phyloP scores from a whole-genome alignment of 2,113 vertebrate genomes.

The Hippocampus guttulatus region DNA sequence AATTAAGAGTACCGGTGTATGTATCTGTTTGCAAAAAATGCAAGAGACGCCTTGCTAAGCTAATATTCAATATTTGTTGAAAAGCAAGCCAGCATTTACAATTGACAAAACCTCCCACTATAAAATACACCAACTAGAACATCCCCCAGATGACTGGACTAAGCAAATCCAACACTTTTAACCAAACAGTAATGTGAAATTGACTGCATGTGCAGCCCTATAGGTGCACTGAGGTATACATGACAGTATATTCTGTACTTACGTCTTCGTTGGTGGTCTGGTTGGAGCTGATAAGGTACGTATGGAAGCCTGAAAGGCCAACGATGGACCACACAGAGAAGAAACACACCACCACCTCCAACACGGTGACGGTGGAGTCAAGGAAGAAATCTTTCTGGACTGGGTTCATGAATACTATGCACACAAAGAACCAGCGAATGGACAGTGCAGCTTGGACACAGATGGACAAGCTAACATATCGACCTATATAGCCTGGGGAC shows the following conservation, averaged over 20 bases:
- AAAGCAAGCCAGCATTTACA: neutral
- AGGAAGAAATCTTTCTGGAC: conserved; percentile 63
- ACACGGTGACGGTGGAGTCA: conserved; percentile 81
- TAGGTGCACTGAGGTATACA: neutral
- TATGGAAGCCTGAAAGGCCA: conserved; percentile 97
- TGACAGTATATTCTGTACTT: conserved; percentile 64
- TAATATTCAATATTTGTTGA: neutral
- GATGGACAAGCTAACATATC: conserved; percentile 24
- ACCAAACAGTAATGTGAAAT: neutral
- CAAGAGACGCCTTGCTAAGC: neutral
- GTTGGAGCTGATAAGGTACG: conserved; percentile 98
- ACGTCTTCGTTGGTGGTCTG: conserved; percentile 99
- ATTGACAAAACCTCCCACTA: neutral
- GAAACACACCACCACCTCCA: conserved; percentile 97
- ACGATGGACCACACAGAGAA: conserved; percentile 99
- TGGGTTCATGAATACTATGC: neutral
- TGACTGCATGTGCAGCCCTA: neutral
- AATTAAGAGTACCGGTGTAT: neutral
- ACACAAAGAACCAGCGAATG: neutral
- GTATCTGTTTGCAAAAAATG: neutral
- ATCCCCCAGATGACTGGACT: neutral
- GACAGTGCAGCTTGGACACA: neutral
- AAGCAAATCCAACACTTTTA: neutral
- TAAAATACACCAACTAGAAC: neutral
- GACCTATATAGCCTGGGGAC: conserved; percentile 42